Base-by-base conservation (phyloP, 2,797 vertebrate genomes). In the Uromys caudimaculatus region DNA sequence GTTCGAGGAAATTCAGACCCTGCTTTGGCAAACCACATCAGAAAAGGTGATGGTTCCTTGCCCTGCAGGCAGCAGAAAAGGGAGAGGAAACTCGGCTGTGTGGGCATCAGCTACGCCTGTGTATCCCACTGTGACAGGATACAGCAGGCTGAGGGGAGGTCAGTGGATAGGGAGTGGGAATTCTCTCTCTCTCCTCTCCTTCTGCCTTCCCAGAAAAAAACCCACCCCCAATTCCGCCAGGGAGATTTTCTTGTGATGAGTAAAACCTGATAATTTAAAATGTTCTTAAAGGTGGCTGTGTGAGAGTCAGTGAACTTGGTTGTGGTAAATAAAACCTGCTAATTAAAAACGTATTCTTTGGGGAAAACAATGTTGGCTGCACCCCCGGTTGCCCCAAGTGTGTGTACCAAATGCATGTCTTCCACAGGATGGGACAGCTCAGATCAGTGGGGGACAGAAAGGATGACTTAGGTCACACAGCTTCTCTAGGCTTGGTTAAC, bases 261-360 rank as follows among this genome's bases (percentile, higher is more conserved):
- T 98, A 98, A 98, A 98, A 98, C 98, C 98, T 98, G 98, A 97
- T 98, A 97, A 98, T 98, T 98, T 98, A 98, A 98, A 98, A 98
- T 96, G 97, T 95, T 98, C 98, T 98, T 98, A 95, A 94, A 90
- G 1, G 67, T 95, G 98, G 97, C 98, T 97, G 97, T 97, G 98
- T 97, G 98, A 98, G 94, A 96, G 97, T 96, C 0, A 95, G 94
- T 98, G 97, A 98, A 97, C 95, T 96, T 54, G 94, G 93, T 96
- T 97, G 97, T 89, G 97, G 98, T 98, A 98, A 98, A 98, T 98
- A 98, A 98, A 98, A 98, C 91, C 98, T 98, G 98, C 94, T 98
- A 98, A 98, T 98, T 98, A 98, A 98, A 94, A 98, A 97, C 90
- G 47, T 52, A 93, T 41, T 89, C 92, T 90, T 82, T 47, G 90